These are phyloP conservation scores for Tachysurus fulvidraco DNA, from an alignment of 2,113 vertebrate genomes.

Conservation along the genomic window DNA sequence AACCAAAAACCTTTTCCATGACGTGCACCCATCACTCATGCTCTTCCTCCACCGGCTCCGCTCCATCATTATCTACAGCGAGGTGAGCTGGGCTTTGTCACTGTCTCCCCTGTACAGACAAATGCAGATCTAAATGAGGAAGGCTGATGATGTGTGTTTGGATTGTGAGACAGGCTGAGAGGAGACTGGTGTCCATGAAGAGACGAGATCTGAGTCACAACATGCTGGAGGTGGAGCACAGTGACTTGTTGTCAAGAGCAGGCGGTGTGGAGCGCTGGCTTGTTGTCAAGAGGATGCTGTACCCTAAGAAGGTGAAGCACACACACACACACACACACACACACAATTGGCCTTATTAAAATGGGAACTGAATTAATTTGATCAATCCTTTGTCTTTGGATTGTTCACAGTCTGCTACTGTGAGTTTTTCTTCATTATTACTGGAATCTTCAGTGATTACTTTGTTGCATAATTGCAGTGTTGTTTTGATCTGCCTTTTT, in stretches of 20 bases:
- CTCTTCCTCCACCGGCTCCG: slow-evolving; percentile 79
- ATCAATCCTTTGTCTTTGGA: slow-evolving; percentile 5
- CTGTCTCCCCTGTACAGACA: neutral
- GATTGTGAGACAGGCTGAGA: slow-evolving; percentile 62
- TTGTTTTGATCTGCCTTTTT: neutral
- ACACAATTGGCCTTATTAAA: neutral
- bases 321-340: slow-evolving; percentile 6
- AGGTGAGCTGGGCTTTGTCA: slow-evolving; percentile 56
- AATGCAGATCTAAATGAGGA: neutral
- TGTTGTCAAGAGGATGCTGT: slow-evolving; percentile 70
- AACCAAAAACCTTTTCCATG: slow-evolving; percentile 78
- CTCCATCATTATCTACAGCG: slow-evolving; percentile 73
- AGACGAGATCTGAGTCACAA: slow-evolving; percentile 72
- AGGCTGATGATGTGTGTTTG: neutral
- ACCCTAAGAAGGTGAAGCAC: slow-evolving; percentile 66
- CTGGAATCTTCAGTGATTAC: neutral
- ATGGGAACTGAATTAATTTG: slow-evolving; percentile 40
- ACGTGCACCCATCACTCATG: slow-evolving; percentile 77
- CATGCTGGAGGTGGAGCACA: slow-evolving; percentile 74
- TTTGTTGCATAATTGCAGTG: neutral
- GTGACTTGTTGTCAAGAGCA: slow-evolving; percentile 76
- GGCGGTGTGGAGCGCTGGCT: slow-evolving; percentile 74
- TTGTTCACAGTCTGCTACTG: slow-evolving; percentile 1
- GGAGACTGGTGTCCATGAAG: slow-evolving; percentile 68
- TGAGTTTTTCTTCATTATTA: neutral